Conservation (phyloP, 2,888 invertebrate genomes). For the Hirtodrosophila trivittata region DNA sequence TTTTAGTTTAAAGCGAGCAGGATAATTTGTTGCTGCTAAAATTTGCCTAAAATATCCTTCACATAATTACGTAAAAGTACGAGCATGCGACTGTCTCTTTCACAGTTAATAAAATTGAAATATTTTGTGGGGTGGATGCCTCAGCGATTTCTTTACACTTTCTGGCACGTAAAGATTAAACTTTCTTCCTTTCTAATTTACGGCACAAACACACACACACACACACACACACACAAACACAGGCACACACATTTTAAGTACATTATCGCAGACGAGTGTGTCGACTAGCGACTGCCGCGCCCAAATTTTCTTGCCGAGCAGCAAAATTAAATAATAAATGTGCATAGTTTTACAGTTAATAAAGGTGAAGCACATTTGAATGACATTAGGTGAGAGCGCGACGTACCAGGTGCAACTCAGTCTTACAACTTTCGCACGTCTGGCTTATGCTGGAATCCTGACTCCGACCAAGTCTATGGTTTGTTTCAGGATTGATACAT, state of each 20-base stretch:
- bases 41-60: too few relatives aligned
- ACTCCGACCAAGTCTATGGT: too few relatives aligned
- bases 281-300: not conserved
- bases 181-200: constrained; percentile 57
- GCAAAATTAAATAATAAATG: constrained; percentile 53
- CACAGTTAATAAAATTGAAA: not conserved
- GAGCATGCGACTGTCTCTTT: too few relatives aligned
- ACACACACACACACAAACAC: constrained; percentile 7
- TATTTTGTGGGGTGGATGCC: constrained; percentile 24
- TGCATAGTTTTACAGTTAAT: constrained; percentile 39
- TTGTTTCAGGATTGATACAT: too few relatives aligned
- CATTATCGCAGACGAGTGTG: constrained; percentile 41
- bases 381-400: not conserved
- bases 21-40: too few relatives aligned
- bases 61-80: too few relatives aligned
- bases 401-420: not conserved
- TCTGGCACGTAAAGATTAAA: constrained; percentile 55
- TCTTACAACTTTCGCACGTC: not conserved
- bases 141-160: constrained; percentile 40
- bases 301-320: constrained; percentile 27
- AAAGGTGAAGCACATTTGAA: constrained; percentile 18
- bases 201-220: constrained; percentile 26
- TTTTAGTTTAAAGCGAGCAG: too few relatives aligned
- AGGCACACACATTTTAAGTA: constrained; percentile 11
- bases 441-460: not conserved